Evolutionary conservation across 1,140 invertebrate species (phyloP), one percentile per base, ranked within the genome.

Genomic region (Papilio polyxenes): DNA sequence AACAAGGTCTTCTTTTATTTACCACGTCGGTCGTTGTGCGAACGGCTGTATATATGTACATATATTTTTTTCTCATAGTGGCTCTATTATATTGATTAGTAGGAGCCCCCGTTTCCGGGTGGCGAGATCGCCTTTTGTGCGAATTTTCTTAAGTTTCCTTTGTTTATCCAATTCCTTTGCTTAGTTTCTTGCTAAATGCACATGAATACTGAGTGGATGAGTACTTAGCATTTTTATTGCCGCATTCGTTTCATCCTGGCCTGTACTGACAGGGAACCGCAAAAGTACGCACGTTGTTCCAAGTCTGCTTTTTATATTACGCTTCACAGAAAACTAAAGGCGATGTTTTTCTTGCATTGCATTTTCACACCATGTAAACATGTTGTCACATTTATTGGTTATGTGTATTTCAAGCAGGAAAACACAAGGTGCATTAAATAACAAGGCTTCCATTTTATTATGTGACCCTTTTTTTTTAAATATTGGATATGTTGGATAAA

Each of bases 71-170:
- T 93, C 88, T 91, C 91, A 92, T 93, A 93, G 93, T 94, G 92
- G 89, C 89, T 92, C 93, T 94, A 94, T 94, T 94, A 94, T 94
- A 93, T 94, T 93, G 93, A 94, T 94, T 94, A 94, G 90, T 92
- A 90, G 89, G 90, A 81, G 88, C 83, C 88, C 84, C 90, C 87
- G 87, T 87, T 92, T 91, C 90, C 90, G 91, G 91, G 88, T 87
- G 81, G 83, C 82, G 59, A 82, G 84, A 87, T 85, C 88, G 89
- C 88, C 89, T 91, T 86, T 86, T 90, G 87, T 88, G 86, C 85
- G 88, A 90, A 90, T 89, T 88, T 89, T 87, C 85, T 87, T 84
- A 85, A 85, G 86, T 89, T 88, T 86, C 87, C 90, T 89, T 94
- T 93, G 91, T 92, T 94, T 92, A 90, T 89, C 83, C 81, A 56